Evolutionary conservation across 1,140 invertebrate genomes (phyloP).

Genomic region (Xylocopa sonorina): DNA sequence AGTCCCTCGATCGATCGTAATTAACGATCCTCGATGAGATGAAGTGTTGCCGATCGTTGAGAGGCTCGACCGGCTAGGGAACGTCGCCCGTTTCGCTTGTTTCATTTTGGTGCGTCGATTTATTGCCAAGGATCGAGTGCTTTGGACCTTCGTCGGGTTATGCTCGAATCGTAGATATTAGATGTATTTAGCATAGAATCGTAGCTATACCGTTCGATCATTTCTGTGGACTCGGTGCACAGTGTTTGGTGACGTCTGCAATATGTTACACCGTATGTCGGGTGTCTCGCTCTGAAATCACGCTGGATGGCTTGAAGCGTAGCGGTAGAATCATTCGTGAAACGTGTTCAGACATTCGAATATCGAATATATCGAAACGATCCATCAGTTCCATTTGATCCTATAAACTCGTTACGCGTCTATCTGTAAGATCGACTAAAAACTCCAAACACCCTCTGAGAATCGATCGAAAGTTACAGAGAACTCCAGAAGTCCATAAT

Average conservation of each 20-base stretch:
- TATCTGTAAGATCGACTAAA: neutral
- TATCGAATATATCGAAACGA: neutral
- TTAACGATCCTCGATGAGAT: conserved; percentile 18
- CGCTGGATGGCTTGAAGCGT: too few relatives aligned
- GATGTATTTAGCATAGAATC: too few relatives aligned
- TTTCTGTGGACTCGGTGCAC: neutral
- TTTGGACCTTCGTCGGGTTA: neutral
- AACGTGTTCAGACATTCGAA: neutral
- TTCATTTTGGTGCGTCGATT: neutral
- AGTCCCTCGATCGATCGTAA: conserved; percentile 1
- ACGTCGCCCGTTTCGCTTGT: too few relatives aligned
- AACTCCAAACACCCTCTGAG: neutral
- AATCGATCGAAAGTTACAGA: neutral
- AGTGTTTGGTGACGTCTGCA: neutral
- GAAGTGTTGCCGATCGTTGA: neutral
- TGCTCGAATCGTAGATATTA: too few relatives aligned
- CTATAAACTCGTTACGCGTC: neutral
- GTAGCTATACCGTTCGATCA: neutral
- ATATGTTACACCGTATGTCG: conserved; percentile 11
- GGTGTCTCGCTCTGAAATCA: neutral
- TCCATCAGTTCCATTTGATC: neutral
- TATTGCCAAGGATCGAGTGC: too few relatives aligned
- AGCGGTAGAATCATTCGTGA: neutral
- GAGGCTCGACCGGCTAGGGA: conserved; percentile 15
- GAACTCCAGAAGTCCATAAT: neutral